Conservation (phyloP, 2,113 vertebrate genomes). For the Clupea harengus region DNA sequence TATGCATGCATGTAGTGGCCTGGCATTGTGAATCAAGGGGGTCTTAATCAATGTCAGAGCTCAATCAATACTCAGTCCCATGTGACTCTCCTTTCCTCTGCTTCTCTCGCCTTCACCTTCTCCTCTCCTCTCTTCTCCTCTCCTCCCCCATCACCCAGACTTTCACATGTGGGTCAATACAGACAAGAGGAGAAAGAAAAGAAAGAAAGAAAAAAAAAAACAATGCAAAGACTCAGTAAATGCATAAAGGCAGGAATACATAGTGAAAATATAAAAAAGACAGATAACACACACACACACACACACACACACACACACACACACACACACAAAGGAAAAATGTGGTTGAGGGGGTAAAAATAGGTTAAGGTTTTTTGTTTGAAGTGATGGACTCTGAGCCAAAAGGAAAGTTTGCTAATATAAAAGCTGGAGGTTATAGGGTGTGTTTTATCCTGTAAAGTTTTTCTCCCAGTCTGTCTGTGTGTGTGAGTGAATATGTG, state of each 20-base stretch:
- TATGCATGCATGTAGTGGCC: conserved; percentile 50
- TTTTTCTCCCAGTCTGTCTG: background rate
- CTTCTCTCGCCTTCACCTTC: conserved; percentile 54
- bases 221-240: background rate
- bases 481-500: background rate
- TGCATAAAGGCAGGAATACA: background rate
- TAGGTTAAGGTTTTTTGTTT: background rate
- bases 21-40: conserved; percentile 70
- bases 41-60: conserved; percentile 77
- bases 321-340: background rate
- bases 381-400: conserved; percentile 10
- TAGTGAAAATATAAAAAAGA: background rate
- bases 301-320: background rate
- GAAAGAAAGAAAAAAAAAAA: conserved; percentile 11
- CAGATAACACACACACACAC: conserved; percentile 8
- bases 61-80: conserved; percentile 75
- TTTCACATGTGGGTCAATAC: conserved; percentile 58
- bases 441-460: conserved; percentile 11
- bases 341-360: background rate
- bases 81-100: conserved; percentile 56
- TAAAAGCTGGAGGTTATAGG: conserved; percentile 8
- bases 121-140: conserved; percentile 54
- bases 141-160: conserved; percentile 50
- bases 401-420: conserved; percentile 2
- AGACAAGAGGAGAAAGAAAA: conserved; percentile 19